Base-by-base conservation (phyloP, 2,888 invertebrate genomes). In the Cactoblastis cactorum region DNA sequence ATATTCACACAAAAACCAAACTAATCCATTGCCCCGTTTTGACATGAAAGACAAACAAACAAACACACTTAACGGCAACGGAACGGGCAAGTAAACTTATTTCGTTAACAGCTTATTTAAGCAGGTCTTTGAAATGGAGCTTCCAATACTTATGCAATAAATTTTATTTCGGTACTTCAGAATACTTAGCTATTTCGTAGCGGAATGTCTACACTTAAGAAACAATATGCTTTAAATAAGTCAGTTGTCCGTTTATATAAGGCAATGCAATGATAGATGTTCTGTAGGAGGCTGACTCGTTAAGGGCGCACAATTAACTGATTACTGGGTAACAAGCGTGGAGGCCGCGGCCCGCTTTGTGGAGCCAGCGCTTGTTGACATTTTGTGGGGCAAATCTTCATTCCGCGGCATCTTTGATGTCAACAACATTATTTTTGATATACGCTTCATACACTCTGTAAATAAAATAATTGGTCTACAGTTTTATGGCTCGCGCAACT, bases 351-450 rank as follows among this genome's bases (percentile, higher is more conserved):
- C 28, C 22, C 59, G 71, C 83, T 86, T 87, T 86, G 87, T 86
- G 86, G 84, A 67, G 51, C 55, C 50, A 45, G 53, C 67, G 69
- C 77, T 74, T 73, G 83, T 77, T 87, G 87, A 88, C 88, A 87
- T 88, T 86, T 87, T 83, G 84, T 82, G 76, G 81, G 73, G 85
- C 84, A 86, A 87, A 86, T 82, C 83, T 77, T 85, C 88, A 81
- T 84, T 74, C 88, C 83, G 87, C 87, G 88, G 88, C 65, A 55
- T 63, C 78, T 87, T 87, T 88, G 82, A 87, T 68, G 71, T 60
- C 68, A 67, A 71, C 72, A 67, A 71, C 77, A 79, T 82, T 80
- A 77, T 80, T 82, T 86, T 87, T 83, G 77, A 82, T 74, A 72
- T 71, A 75, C 68, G 67, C 66, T 59, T 69, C 69, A 68, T 73